Conservation (phyloP, 2,113 vertebrate species). For the Tenrec ecaudatus region DNA sequence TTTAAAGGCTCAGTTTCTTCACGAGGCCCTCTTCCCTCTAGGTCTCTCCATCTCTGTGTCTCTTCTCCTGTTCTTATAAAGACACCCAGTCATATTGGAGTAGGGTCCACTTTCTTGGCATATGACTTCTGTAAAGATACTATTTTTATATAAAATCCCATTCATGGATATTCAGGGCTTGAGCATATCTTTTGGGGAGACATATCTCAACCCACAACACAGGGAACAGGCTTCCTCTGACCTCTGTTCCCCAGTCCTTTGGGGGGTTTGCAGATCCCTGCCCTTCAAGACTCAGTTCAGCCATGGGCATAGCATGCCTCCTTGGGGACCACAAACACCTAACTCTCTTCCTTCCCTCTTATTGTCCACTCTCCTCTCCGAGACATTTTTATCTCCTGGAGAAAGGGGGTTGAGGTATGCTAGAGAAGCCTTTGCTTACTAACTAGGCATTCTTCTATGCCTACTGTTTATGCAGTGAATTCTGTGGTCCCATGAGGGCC, state of each 20-base stretch:
- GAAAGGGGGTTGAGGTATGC: neutral
- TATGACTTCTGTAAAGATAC: neutral
- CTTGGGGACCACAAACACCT: neutral
- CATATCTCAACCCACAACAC: neutral
- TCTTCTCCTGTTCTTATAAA: neutral
- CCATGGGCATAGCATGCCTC: neutral
- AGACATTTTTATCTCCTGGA: neutral
- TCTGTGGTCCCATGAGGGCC: conserved; percentile 4
- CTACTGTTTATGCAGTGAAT: neutral
- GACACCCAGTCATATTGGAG: neutral
- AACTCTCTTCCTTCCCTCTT: neutral
- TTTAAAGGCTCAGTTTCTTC: neutral
- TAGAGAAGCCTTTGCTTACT: neutral
- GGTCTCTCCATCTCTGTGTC: neutral
- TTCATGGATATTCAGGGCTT: neutral
- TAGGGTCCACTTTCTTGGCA: neutral
- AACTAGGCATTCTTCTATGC: conserved; percentile 11
- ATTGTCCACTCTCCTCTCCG: neutral
- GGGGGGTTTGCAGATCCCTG: neutral
- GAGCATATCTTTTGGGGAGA: neutral
- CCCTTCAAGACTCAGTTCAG: neutral
- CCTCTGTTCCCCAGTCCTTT: neutral
- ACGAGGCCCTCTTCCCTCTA: neutral
- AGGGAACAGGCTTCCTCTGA: neutral
- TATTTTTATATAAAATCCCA: neutral